Conservation (phyloP, 2,113 vertebrate genomes). For the Sinocyclocheilus anshuiensis region DNA sequence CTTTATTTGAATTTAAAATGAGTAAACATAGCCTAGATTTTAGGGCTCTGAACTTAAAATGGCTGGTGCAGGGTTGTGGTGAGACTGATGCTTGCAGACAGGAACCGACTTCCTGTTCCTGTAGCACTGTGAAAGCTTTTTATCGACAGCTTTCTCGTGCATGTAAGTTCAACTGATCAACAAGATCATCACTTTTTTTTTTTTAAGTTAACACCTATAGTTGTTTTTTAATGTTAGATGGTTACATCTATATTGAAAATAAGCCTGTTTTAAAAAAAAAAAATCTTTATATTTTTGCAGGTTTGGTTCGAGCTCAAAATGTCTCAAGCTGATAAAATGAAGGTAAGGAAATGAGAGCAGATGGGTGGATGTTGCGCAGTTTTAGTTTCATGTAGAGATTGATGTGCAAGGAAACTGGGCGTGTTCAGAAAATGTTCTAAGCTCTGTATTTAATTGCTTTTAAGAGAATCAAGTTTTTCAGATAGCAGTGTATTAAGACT, state of each 20-base stretch:
- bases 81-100: conserved; percentile 12
- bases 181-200: background rate
- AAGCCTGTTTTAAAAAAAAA: background rate
- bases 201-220: background rate
- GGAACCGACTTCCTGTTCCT: conserved; percentile 44
- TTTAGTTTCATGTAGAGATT: background rate
- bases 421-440: background rate
- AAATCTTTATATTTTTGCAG: conserved; percentile 51
- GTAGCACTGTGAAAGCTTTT: conserved; percentile 11
- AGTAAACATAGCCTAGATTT: background rate
- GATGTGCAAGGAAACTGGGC: background rate
- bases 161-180: background rate
- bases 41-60: background rate
- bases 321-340: conserved; percentile 80
- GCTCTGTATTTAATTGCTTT: background rate
- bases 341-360: conserved; percentile 64
- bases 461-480: background rate
- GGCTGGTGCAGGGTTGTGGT: conserved; percentile 29
- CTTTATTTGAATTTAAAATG: no score
- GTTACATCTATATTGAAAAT: background rate
- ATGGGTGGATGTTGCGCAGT: background rate
- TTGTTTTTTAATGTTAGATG: background rate
- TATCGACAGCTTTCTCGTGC: background rate
- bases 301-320: conserved; percentile 60
- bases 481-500: background rate